phyloP scores from a whole-genome alignment of 2,113 vertebrate genomes.

The Oreochromis niloticus region DNA sequence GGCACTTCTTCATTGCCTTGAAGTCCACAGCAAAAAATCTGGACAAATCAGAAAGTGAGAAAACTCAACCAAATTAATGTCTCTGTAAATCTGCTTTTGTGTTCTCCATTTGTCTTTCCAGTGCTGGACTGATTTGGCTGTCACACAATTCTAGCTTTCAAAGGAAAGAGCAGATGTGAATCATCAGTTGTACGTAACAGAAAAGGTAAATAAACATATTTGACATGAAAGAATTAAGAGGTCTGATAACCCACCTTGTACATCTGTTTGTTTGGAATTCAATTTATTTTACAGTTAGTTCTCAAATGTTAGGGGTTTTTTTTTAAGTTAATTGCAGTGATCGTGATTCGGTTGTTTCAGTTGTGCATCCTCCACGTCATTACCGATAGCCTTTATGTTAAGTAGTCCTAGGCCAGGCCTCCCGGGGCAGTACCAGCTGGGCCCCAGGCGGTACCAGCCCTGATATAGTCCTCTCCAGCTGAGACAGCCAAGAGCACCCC shows the following conservation, averaged over 20 bases:
- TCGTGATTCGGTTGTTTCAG: neutral
- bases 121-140: neutral
- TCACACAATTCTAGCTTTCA: neutral
- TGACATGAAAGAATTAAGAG: neutral
- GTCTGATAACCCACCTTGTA: neutral
- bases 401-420: conserved; percentile 81
- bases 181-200: neutral
- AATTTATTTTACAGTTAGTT: neutral
- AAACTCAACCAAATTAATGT: neutral
- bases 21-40: neutral
- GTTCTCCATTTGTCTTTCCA: neutral
- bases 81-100: neutral
- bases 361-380: neutral
- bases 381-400: conserved; percentile 44
- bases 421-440: conserved; percentile 81
- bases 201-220: neutral
- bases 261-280: neutral
- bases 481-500: conserved; percentile 80
- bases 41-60: neutral
- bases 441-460: conserved; percentile 78
- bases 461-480: conserved; percentile 88
- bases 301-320: neutral
- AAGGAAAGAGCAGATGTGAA: neutral
- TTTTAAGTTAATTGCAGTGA: neutral
- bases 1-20: neutral